Conservation (phyloP, 2,797 vertebrate genomes). For the Morelia viridis region DNA sequence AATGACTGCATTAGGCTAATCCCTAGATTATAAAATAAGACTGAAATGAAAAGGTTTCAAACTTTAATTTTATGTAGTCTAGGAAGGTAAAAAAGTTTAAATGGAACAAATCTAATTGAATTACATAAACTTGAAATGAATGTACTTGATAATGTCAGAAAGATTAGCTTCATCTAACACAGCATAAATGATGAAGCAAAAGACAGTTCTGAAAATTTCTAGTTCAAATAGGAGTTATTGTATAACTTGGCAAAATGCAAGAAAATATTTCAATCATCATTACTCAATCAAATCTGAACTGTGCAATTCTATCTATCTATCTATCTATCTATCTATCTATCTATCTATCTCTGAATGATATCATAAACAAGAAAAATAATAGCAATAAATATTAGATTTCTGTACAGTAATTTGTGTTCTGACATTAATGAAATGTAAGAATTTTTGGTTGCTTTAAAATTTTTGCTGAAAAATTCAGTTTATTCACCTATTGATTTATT, state of each 20-base stretch:
- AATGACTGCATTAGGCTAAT: conserved; percentile 32
- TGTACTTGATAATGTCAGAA: conserved; percentile 33
- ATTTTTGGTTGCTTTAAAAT: background rate
- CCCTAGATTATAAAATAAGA: conserved; percentile 23
- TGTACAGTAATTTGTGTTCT: background rate
- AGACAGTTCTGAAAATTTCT: background rate
- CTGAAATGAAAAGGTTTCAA: conserved; percentile 28
- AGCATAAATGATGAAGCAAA: conserved; percentile 18
- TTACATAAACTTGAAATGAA: conserved; percentile 23
- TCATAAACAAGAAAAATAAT: background rate
- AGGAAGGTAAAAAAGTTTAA: conserved; percentile 29
- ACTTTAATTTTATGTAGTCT: conserved; percentile 30
- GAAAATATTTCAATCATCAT: background rate
- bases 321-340: background rate
- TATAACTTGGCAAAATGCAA: background rate
- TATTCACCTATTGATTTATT: background rate
- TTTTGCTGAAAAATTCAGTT: background rate
- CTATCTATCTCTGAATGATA: background rate
- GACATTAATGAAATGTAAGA: background rate
- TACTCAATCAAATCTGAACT: background rate
- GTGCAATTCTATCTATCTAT: background rate
- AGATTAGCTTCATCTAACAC: conserved; percentile 31
- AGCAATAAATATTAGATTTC: background rate
- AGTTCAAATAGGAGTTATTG: conserved; percentile 13
- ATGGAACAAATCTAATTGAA: conserved; percentile 34